Evolutionary conservation across 2,113 vertebrate genomes (phyloP).

Genomic region (Sinocyclocheilus anophthalmus): DNA sequence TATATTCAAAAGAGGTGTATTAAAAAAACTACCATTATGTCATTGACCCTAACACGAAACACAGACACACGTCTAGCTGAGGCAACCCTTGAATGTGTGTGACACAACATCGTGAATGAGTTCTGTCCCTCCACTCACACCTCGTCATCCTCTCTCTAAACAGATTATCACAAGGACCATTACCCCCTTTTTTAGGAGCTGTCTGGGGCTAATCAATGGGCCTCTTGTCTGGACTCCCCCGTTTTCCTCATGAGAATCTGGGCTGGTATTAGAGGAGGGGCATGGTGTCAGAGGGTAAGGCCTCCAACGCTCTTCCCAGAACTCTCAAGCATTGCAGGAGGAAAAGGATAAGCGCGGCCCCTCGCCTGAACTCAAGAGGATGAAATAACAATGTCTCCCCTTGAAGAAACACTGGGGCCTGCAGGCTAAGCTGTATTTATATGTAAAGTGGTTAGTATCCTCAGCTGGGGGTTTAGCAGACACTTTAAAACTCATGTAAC

Average conservation of each 20-base stretch:
- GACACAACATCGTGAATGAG: constrained; percentile 11
- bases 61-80: background rate
- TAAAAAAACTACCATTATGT: background rate
- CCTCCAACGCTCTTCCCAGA: constrained; percentile 28
- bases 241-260: constrained; percentile 53
- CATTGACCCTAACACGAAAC: constrained; percentile 1
- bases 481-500: constrained; percentile 33
- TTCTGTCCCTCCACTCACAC: constrained; percentile 22
- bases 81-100: background rate
- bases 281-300: constrained; percentile 10
- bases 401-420: constrained; percentile 17
- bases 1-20: background rate
- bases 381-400: constrained; percentile 44
- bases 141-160: constrained; percentile 45
- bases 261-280: constrained; percentile 36
- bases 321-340: constrained; percentile 4
- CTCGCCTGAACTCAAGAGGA: constrained; percentile 16
- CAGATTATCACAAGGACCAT: constrained; percentile 58
- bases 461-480: constrained; percentile 8
- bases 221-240: constrained; percentile 52
- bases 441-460: constrained; percentile 37
- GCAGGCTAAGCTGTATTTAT: constrained; percentile 41
- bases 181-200: constrained; percentile 54
- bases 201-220: constrained; percentile 53
- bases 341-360: constrained; percentile 20